phyloP scores from a whole-genome alignment of 2,113 vertebrate species.

The Emydura subglobosa region DNA sequence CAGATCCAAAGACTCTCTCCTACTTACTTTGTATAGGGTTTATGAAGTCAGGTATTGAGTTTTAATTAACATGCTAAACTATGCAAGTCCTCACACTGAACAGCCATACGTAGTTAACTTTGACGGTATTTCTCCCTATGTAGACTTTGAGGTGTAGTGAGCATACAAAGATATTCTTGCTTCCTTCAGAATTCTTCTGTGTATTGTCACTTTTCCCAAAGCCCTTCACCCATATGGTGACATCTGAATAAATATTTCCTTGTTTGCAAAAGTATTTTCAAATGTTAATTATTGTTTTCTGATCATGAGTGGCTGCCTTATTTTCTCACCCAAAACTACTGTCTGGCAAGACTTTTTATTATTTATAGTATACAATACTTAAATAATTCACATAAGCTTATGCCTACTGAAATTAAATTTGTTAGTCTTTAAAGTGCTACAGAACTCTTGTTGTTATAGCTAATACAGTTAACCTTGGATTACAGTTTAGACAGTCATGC shows the following conservation, averaged over 20 bases:
- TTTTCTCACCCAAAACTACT: neutral
- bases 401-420: too few species aligned
- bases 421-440: too few species aligned
- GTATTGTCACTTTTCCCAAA: neutral
- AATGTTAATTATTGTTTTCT: neutral
- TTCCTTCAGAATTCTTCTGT: neutral
- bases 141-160: neutral
- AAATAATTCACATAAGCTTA: neutral
- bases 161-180: neutral
- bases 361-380: neutral
- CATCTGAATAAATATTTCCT: neutral
- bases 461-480: neutral
- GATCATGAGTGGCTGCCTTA: neutral
- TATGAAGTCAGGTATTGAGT: neutral
- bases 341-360: neutral
- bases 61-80: neutral
- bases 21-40: neutral
- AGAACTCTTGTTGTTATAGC: neutral
- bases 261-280: rapidly evolving
- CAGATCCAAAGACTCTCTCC: neutral
- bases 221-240: rapidly evolving
- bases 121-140: neutral
- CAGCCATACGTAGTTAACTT: neutral
- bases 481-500: neutral
- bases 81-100: neutral